Percentiles rank a stretch among this genome's conserved stretches.
Conservation (phyloP, 2,888 invertebrate genomes). For the Euzetes globulus region DNA sequence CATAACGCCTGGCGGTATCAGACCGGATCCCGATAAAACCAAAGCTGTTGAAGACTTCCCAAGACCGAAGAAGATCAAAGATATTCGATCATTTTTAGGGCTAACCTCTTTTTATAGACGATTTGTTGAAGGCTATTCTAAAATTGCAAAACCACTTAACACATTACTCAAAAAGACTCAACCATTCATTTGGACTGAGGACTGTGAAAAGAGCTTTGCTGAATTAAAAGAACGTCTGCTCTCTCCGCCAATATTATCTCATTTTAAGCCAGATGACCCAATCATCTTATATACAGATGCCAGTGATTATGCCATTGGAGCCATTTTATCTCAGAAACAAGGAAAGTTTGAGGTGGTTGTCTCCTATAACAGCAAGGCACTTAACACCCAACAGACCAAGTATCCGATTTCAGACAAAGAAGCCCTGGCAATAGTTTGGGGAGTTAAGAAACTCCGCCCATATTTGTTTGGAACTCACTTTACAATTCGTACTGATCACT, state of each 20-base stretch:
- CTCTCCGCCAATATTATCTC: conserved; percentile 37
- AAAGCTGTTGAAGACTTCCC: conserved; percentile 37
- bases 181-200: conserved; percentile 29
- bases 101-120: conserved; percentile 40
- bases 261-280: background rate
- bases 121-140: conserved; percentile 40
- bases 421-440: background rate
- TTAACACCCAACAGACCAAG: background rate
- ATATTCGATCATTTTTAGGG: conserved; percentile 40
- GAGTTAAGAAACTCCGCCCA: background rate
- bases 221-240: conserved; percentile 31
- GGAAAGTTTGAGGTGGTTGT: background rate
- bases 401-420: background rate
- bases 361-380: background rate
- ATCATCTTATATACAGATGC: conserved; percentile 19
- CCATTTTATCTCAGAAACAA: background rate
- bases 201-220: conserved; percentile 29
- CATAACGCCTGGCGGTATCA: conserved; percentile 34
- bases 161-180: background rate
- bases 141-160: conserved; percentile 39
- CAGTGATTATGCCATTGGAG: background rate
- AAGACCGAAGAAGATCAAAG: conserved; percentile 34
- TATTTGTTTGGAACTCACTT: background rate
- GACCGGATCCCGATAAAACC: conserved; percentile 38
- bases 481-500: background rate